Evolutionary conservation across 2,113 vertebrate genomes (phyloP).

Genomic region (Pelecanoides urinatrix): DNA sequence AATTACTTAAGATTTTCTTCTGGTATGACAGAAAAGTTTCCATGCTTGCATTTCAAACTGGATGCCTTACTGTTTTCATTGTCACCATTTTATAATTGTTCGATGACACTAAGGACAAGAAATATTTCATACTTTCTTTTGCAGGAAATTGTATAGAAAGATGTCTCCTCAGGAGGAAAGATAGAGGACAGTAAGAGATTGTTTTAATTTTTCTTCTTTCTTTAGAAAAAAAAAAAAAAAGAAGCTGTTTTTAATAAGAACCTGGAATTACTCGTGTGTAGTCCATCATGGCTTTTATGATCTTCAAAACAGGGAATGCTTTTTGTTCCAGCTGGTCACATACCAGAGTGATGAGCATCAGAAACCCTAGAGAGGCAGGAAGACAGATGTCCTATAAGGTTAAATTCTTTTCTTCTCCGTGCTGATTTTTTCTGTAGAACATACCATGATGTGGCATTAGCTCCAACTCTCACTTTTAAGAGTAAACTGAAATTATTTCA

Average conservation of each 20-base stretch:
- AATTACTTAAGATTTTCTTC: not conserved
- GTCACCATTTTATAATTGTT: not conserved
- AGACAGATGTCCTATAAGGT: constrained; percentile 41
- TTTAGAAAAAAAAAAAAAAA: not conserved
- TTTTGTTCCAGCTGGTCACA: constrained; percentile 46
- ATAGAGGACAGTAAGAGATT: not conserved
- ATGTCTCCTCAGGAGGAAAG: not conserved
- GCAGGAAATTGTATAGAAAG: not conserved
- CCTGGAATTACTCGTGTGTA: not conserved
- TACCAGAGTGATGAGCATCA: constrained; percentile 39
- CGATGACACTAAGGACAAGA: not conserved
- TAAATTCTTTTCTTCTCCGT: constrained; percentile 15
- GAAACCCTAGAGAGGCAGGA: constrained; percentile 24
- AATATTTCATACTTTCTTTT: not conserved
- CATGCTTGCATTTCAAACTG: not conserved
- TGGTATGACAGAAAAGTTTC: not conserved
- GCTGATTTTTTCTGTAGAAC: not conserved
- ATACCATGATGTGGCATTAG: not conserved
- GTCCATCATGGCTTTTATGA: constrained; percentile 24
- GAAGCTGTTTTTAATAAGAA: constrained; percentile 22
- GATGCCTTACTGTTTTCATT: not conserved
- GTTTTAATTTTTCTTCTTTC: not conserved
- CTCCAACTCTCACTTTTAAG: not conserved
- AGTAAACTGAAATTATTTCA: not conserved
- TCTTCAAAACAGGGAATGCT: constrained; percentile 29